phyloP scores from a whole-genome alignment of 30 jellyfish, hydroid and myxozoan species.

The Turritopsis rubra region DNA sequence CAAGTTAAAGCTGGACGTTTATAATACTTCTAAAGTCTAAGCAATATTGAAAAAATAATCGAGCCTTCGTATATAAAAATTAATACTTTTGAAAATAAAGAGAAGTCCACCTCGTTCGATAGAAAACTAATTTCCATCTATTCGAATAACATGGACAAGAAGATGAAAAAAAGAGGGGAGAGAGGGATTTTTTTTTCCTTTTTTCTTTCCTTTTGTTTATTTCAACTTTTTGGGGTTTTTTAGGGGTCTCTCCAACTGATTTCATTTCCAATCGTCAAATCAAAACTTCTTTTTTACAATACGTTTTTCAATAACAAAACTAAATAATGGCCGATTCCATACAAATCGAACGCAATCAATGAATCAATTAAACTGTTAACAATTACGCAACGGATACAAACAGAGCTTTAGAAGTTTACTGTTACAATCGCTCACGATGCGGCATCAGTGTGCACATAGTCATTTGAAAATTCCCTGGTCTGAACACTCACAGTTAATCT shows the following conservation, averaged over 20 bases:
- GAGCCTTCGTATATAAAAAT: not conserved
- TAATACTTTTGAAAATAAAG: not conserved
- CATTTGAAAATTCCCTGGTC: too few relatives aligned
- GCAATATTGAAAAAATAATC: not conserved
- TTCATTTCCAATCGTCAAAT: not conserved
- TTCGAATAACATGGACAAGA: not conserved
- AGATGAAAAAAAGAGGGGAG: not conserved
- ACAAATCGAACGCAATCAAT: slow-evolving; percentile 7
- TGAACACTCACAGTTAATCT: too few relatives aligned
- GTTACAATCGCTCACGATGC: not conserved
- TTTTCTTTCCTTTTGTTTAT: not conserved
- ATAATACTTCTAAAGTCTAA: not conserved
- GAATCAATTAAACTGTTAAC: not conserved
- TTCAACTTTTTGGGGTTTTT: not conserved
- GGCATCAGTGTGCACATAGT: too few relatives aligned
- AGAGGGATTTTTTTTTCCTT: too few relatives aligned
- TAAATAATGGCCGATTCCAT: not conserved
- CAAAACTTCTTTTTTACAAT: not conserved
- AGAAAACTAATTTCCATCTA: not conserved
- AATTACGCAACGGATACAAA: not conserved
- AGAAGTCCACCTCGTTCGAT: not conserved
- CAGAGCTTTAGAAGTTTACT: not conserved
- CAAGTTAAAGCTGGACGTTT: not conserved
- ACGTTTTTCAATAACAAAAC: too few relatives aligned
- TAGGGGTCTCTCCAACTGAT: not conserved